Evolutionary conservation across 2,888 invertebrate species (phyloP).

Genomic region (Rhorus exstirpatorius): DNA sequence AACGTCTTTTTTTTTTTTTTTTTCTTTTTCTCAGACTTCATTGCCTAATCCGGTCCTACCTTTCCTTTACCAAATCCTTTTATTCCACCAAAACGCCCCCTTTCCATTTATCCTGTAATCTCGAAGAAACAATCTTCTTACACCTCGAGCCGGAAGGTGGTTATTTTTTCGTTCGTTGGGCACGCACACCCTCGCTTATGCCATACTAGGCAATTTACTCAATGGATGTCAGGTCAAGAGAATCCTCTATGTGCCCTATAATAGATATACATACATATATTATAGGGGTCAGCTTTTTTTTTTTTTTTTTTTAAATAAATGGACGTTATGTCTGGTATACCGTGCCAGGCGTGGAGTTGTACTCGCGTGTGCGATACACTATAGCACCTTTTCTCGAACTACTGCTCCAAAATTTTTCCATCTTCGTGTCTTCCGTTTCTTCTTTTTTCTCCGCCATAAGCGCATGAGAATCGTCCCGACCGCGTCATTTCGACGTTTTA

Average conservation of each 20-base stretch:
- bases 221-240: slow-evolving; percentile 14
- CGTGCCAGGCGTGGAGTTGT: too few relatives aligned
- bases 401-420: slow-evolving; percentile 33
- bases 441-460: slow-evolving; percentile 48
- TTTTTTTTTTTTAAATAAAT: too few relatives aligned
- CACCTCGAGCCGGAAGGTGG: slow-evolving; percentile 12
- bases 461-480: slow-evolving; percentile 68
- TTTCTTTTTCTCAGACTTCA: background rate
- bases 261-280: slow-evolving; percentile 18
- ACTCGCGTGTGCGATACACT: background rate
- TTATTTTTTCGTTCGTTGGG: slow-evolving; percentile 10
- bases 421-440: slow-evolving; percentile 18
- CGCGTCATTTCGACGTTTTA: slow-evolving; percentile 83
- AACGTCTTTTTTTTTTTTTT: background rate
- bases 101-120: slow-evolving; percentile 50
- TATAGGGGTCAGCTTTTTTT: too few relatives aligned
- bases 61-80: slow-evolving; percentile 2
- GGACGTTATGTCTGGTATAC: too few relatives aligned
- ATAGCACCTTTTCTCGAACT: slow-evolving; percentile 41
- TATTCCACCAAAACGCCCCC: slow-evolving; percentile 3
- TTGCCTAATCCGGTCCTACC: slow-evolving; percentile 25
- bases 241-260: slow-evolving; percentile 14
- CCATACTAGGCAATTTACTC: slow-evolving; percentile 34
- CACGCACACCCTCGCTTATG: slow-evolving; percentile 28
- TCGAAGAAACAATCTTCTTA: slow-evolving; percentile 48